These are phyloP conservation scores for Tyto alba DNA, from an alignment of 2,113 vertebrate genomes.

Conservation along the genomic window DNA sequence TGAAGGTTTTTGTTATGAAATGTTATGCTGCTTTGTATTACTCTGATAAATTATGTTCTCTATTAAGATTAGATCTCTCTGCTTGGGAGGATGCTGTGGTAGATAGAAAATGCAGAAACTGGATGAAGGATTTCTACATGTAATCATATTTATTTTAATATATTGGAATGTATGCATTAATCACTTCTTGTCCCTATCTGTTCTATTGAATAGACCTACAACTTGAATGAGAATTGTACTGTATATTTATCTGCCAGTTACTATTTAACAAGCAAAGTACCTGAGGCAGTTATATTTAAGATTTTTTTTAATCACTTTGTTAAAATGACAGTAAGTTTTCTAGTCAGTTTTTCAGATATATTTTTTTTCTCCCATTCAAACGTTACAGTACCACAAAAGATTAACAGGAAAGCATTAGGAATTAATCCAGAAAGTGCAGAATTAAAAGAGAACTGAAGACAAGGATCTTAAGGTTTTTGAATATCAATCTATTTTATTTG, in stretches of 20 bases:
- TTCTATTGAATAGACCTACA: slow-evolving; percentile 47
- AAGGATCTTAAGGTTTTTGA: not conserved
- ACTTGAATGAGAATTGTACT: not conserved
- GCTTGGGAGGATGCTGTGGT: not conserved
- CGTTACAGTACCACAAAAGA: not conserved
- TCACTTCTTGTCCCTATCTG: slow-evolving; percentile 1
- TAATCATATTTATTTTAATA: slow-evolving; percentile 40
- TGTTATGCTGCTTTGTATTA: not conserved
- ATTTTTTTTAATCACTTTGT: not conserved
- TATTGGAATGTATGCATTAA: slow-evolving; percentile 41
- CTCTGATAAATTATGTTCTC: slow-evolving; percentile 20
- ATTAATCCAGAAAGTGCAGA: not conserved
- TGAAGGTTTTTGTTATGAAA: slow-evolving; percentile 18
- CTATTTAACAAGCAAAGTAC: slow-evolving; percentile 35
- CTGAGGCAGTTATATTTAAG: not conserved
- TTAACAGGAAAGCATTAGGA: not conserved
- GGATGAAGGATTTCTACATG: slow-evolving; percentile 15
- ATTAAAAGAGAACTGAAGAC: not conserved
- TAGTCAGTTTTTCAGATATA: not conserved
- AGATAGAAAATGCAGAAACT: slow-evolving; percentile 29
- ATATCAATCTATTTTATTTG: not conserved
- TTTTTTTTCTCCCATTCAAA: not conserved
- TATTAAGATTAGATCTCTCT: slow-evolving; percentile 41
- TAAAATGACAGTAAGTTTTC: slow-evolving; percentile 1
- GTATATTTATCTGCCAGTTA: not conserved